Base-by-base conservation (phyloP, 2,888 invertebrate genomes). In the Congeria kusceri region DNA sequence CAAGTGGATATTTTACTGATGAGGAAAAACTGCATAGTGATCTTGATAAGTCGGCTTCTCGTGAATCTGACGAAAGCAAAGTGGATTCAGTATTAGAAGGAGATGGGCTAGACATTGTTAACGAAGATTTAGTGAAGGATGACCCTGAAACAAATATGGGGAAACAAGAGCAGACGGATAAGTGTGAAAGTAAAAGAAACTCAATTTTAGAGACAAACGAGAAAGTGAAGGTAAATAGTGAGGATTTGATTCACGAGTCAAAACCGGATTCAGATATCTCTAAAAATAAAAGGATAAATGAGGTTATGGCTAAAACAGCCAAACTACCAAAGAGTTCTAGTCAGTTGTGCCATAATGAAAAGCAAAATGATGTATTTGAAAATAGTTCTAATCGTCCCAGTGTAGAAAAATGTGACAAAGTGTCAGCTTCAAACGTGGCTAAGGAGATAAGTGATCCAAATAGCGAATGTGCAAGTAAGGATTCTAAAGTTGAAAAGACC, bases 1-100 rank as follows among this genome's bases (percentile, higher is more conserved):
- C 83, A 7, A 84, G 79, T 69, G 77, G 80, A 56, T 79, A 77
- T 64, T 53, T 79, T 13, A 77, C 65, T 62, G 75, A 77, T 47
- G 74, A 77, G 18, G 78, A 78, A 7, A 71, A 64, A 58, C 27
- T 44, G 18, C 23, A 56, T 5, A 66, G 67, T 63, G 71, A 71
- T 28, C 62, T 57, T 25, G 67, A 77, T 23, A 77, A 66, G 39
- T 73, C 73, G 23, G 28, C 66, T 3, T 39, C 39, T 47, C 23
- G 32, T 18, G 61, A 59, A 44, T 59, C 66, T 9, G 65, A 73
- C 32, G 73, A 65, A n/a, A 39, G 61, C 53, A 66, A 66, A 23
- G 44, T 61, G 25, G 73, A 73, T 66, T 65, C 71, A 20, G 57
- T 72, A 9, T 32, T 72, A 18, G 71, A 72, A 29, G 71, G 64